Evolutionary conservation across 2,888 invertebrate species (phyloP).

Genomic region (Elysia crispata): DNA sequence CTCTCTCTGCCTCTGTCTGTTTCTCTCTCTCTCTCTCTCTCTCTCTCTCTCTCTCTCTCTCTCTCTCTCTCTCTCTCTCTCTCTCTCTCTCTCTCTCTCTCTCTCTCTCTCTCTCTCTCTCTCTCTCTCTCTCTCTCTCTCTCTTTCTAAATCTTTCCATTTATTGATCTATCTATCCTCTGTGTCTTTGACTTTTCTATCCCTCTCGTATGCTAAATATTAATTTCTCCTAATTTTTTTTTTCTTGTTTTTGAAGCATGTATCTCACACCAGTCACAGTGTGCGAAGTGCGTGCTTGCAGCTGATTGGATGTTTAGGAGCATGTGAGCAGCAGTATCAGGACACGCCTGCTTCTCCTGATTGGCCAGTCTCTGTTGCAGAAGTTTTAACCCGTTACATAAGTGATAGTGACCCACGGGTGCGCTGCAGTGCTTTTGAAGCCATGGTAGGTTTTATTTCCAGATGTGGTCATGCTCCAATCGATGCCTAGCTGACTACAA

Average conservation of each 20-base stretch:
- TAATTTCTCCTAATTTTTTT: background rate
- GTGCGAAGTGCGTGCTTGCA: conserved; percentile 89
- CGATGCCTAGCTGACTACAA: no score
- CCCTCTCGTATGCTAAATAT: background rate
- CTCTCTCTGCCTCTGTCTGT: background rate
- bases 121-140: background rate
- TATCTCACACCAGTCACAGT: conserved; percentile 81
- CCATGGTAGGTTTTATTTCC: conserved; percentile 82
- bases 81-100: background rate
- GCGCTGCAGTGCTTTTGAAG: conserved; percentile 90
- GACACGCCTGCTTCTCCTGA: conserved; percentile 79
- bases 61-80: conserved; percentile 15
- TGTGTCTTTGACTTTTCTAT: background rate
- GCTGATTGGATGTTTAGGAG: conserved; percentile 83
- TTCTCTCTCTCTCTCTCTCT: background rate
- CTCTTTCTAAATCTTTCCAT: background rate
- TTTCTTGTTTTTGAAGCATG: conserved; percentile 63
- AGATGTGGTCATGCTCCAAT: no score
- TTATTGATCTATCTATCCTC: background rate
- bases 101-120: no score
- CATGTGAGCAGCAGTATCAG: conserved; percentile 60
- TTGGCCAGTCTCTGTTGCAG: conserved; percentile 78
- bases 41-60: background rate
- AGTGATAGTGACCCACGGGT: conserved; percentile 93
- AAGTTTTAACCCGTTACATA: conserved; percentile 90